phyloP scores from a whole-genome alignment of 2,113 vertebrate species.

The Trichomycterus rosablanca region DNA sequence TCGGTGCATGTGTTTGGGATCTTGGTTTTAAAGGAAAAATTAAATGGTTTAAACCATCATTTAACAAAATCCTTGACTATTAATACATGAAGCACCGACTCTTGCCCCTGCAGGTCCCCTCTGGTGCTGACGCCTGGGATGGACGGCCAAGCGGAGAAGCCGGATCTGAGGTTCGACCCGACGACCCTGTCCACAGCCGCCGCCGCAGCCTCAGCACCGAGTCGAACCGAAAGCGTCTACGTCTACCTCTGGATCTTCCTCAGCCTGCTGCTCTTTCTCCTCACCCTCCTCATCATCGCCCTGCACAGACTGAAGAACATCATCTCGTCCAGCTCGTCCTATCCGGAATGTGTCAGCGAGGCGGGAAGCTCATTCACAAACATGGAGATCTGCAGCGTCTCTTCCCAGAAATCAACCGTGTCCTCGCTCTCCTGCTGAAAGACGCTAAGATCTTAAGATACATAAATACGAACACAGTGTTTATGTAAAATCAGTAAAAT shows the following conservation, averaged over 20 bases:
- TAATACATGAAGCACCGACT: too few species aligned
- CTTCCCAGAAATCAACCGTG: conserved; percentile 84
- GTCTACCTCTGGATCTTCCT: conserved; percentile 95
- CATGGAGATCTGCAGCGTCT: conserved; percentile 94
- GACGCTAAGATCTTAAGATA: neutral
- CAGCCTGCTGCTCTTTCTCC: conserved; percentile 86
- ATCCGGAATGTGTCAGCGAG: conserved; percentile 85
- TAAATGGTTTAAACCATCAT: too few species aligned
- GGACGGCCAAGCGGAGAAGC: conserved; percentile 50
- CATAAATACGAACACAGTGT: neutral
- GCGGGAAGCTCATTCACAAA: conserved; percentile 94
- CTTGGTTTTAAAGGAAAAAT: too few species aligned
- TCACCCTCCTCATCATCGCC: conserved; percentile 86
- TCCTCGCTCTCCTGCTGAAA: conserved; percentile 84
- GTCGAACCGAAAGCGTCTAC: conserved; percentile 78
- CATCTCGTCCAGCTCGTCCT: conserved; percentile 87
- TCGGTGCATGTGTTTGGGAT: too few species aligned
- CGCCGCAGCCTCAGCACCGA: conserved; percentile 67
- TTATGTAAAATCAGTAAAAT: neutral
- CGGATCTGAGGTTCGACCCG: conserved; percentile 73
- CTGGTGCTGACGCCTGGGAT: conserved; percentile 57
- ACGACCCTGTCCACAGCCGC: conserved; percentile 81
- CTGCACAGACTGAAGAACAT: conserved; percentile 96
- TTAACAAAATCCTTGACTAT: too few species aligned
- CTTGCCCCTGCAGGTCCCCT: neutral